phyloP scores from a whole-genome alignment of 30 jellyfish, hydroid and myxozoan species.

The Turritopsis rubra region DNA sequence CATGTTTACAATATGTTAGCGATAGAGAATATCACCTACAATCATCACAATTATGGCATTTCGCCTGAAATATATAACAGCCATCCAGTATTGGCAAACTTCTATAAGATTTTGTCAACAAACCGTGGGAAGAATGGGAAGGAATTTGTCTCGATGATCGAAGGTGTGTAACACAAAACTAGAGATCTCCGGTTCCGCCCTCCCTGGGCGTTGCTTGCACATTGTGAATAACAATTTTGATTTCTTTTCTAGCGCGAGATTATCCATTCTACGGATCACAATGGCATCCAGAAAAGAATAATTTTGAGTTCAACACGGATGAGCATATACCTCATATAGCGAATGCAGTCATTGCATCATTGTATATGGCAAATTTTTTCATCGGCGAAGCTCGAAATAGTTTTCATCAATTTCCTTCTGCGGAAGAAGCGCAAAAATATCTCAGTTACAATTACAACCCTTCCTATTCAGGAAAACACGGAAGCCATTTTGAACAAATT shows the following conservation, averaged over 20 bases:
- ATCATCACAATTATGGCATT: conserved; percentile 66
- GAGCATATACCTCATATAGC: conserved; percentile 58
- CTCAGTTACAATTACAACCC: conserved; percentile 56
- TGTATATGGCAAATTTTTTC: conserved; percentile 65
- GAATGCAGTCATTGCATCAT: conserved; percentile 72
- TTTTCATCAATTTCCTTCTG: conserved; percentile 52
- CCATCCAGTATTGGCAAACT: conserved; percentile 26
- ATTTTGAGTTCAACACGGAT: conserved; percentile 43
- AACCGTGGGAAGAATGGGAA: conserved; percentile 52
- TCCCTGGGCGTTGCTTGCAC: background rate
- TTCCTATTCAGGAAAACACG: conserved; percentile 38
- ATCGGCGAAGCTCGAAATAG: conserved; percentile 82
- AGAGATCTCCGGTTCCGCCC: background rate
- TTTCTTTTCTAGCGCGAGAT: conserved; percentile 34
- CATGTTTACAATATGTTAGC: conserved; percentile 16
- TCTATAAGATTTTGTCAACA: conserved; percentile 48
- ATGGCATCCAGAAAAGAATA: conserved; percentile 96
- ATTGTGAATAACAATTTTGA: background rate
- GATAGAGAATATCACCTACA: conserved; percentile 63
- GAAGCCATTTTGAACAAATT: conserved; percentile 71
- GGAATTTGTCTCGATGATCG: conserved; percentile 68
- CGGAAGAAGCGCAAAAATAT: conserved; percentile 43
- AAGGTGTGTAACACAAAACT: conserved; percentile 50
- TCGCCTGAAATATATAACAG: conserved; percentile 52
- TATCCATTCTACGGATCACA: conserved; percentile 80